A percentile compares a stretch with the other conserved stretches of the same genome.
These are phyloP conservation scores for Otocyon megalotis DNA, from an alignment of 2,113 vertebrate species.

Conservation along the genomic window DNA sequence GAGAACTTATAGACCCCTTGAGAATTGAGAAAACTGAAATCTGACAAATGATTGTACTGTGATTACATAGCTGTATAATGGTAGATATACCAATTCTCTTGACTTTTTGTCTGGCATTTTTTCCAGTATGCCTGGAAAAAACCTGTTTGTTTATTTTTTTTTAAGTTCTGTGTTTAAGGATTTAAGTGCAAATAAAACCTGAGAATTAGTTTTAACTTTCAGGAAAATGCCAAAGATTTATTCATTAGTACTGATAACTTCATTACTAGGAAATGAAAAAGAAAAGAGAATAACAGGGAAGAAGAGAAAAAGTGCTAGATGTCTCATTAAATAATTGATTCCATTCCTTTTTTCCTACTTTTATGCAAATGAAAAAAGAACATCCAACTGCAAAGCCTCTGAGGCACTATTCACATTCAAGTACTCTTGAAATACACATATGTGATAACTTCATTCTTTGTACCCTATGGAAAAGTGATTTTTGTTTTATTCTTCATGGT, in stretches of 20 bases:
- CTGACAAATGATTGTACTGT: neutral
- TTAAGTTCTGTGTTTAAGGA: neutral
- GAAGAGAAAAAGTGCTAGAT: neutral
- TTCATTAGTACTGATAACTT: neutral
- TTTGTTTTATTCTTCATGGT: constrained; percentile 43
- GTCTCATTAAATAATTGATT: neutral
- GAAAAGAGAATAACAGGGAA: neutral
- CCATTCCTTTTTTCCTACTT: neutral
- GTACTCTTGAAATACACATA: constrained; percentile 35
- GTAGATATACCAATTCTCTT: neutral
- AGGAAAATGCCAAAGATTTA: neutral
- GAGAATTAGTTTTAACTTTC: constrained; percentile 48
- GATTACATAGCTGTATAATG: neutral
- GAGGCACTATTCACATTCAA: constrained; percentile 31
- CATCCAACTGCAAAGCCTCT: neutral
- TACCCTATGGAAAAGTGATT: neutral
- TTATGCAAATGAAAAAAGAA: constrained; percentile 10
- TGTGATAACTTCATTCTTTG: constrained; percentile 51
- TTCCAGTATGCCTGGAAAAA: neutral
- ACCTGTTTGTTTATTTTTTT: neutral
- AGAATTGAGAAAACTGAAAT: neutral
- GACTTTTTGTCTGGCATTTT: neutral
- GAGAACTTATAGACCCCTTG: neutral
- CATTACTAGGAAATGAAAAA: constrained; percentile 15
- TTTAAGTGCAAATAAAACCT: constrained; percentile 43